Conservation (phyloP, 2,797 vertebrate species). For the Falco concolor region DNA sequence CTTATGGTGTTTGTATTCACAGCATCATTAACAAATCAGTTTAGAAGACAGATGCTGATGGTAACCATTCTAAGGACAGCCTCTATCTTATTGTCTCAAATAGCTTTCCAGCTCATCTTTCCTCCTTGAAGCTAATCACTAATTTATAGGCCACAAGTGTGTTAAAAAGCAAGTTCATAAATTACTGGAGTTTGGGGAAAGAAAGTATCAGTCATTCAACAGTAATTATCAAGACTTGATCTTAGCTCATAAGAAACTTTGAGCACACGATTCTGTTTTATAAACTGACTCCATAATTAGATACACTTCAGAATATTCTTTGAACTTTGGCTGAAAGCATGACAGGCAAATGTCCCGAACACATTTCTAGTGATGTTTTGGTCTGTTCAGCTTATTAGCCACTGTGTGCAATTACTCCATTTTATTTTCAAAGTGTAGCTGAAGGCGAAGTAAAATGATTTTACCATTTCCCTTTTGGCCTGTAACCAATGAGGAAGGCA, state of each 20-base stretch:
- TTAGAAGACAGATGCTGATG: not conserved
- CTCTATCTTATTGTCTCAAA: constrained; percentile 6
- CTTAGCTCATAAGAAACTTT: not conserved
- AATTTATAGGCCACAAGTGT: not conserved
- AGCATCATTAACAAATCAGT: not conserved
- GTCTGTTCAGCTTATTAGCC: not conserved
- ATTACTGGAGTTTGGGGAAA: not conserved
- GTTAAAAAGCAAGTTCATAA: constrained; percentile 12
- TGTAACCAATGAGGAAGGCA: not conserved
- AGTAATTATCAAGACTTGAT: not conserved
- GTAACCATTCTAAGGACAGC: not conserved
- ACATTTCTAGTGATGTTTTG: not conserved
- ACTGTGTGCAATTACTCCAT: not conserved
- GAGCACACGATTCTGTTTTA: not conserved
- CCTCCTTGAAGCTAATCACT: not conserved
- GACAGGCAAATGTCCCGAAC: not conserved
- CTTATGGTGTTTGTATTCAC: not conserved
- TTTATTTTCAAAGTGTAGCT: not conserved
- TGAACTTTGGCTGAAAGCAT: not conserved
- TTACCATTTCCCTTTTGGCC: not conserved
- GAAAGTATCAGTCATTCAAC: not conserved
- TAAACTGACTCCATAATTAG: not conserved
- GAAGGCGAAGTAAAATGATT: not conserved
- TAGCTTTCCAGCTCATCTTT: constrained; percentile 27
- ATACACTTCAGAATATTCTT: not conserved